phyloP scores from a whole-genome alignment of 2,797 vertebrate species.

The Danio tinwini region DNA sequence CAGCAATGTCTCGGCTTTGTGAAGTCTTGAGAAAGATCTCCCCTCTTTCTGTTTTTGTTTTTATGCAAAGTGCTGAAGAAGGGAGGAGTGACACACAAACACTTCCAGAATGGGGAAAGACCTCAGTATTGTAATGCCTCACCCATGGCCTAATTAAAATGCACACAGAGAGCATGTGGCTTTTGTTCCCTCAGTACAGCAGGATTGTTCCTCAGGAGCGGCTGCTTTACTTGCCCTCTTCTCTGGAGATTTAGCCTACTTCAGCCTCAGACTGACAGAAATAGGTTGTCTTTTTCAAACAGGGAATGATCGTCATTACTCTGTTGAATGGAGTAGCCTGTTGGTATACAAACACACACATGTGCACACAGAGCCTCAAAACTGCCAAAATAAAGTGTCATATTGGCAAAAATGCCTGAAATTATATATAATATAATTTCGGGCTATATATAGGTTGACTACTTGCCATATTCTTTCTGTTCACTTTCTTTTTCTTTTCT shows the following conservation, averaged over 20 bases:
- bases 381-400: conserved; percentile 75
- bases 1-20: not conserved
- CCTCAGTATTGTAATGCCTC: conserved; percentile 75
- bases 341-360: conserved; percentile 74
- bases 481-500: no score
- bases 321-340: conserved; percentile 77
- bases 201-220: conserved; percentile 77
- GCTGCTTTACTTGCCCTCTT: conserved; percentile 69
- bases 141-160: conserved; percentile 79
- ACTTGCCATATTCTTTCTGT: conserved; percentile 69
- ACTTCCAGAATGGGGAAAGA: conserved; percentile 72
- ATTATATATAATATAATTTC: no score
- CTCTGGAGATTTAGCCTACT: conserved; percentile 81
- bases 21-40: conserved; percentile 43
- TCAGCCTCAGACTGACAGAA: conserved; percentile 85
- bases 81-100: conserved; percentile 72
- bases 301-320: conserved; percentile 71
- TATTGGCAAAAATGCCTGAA: conserved; percentile 76
- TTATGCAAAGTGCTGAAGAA: conserved; percentile 68
- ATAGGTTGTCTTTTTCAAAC: conserved; percentile 80
- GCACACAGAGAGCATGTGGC: conserved; percentile 69
- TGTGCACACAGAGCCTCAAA: conserved; percentile 57
- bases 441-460: conserved; percentile 83
- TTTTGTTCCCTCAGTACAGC: conserved; percentile 77
- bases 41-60: conserved; percentile 63